Base-by-base conservation (phyloP, 2,888 invertebrate species). In the Trichogramma evanescens region DNA sequence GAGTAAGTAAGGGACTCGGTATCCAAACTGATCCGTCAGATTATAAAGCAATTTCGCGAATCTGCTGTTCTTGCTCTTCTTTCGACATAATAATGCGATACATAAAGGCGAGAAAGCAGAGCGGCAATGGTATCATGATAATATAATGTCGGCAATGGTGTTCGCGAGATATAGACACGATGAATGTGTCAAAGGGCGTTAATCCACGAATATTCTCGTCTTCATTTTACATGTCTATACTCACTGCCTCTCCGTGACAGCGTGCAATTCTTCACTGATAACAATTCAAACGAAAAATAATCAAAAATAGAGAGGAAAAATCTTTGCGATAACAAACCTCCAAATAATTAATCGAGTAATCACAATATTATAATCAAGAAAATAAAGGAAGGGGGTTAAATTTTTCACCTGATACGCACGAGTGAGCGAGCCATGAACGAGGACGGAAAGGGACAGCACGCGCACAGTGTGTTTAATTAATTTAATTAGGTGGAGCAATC, bases 1-100 rank as follows among this genome's bases (percentile, higher is more conserved):
- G 26, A 26, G 26, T 26, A 26, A 26, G 26, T 26, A 26, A 26
- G 26, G 3, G 26, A 26, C 26, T 26, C 26, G 3, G 26, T 26
- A 26, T 26, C 2, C 26, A 26, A 26, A 26, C 26, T 26, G 26
- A 26, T 26, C 26, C 26, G 26, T 26, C 26, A 61, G 64, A 64
- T 64, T 64, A 64, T 62, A 59, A 62, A 62, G 62, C 59, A 59
- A 64, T 64, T 59, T 62, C 57, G 50, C 40, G 45, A 64, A 62
- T 62, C 61, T 61, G 63, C 57, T 61, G 56, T 54, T 60, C 60
- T 56, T 45, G 60, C 51, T 60, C 9, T 58, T 54, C 51, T 54
- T n/a, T 26, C 26, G 3, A 26, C 26, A 26, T 26, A 26, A 26
- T 13, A 13, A 13, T 13, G 13, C 13, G 13, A 13, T 26, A 26